These are phyloP conservation scores for Macrochelys suwanniensis DNA, from an alignment of 2,797 vertebrate genomes.

Conservation along the genomic window DNA sequence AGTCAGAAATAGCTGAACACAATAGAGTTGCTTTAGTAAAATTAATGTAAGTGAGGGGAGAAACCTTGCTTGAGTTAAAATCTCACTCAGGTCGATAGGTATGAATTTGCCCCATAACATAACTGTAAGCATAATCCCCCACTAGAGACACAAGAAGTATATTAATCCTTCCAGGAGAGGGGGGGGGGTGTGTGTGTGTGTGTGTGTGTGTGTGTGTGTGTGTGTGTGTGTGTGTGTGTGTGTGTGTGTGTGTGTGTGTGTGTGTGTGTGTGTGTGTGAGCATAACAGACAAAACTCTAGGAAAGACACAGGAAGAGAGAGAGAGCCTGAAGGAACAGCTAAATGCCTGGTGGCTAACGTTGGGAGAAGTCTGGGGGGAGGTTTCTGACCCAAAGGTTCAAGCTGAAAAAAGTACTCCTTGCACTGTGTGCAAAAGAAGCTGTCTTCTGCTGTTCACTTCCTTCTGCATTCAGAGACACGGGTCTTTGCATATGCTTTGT, in stretches of 20 bases:
- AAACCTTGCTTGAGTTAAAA: neutral
- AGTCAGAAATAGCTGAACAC: neutral
- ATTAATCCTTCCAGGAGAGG: too few species aligned
- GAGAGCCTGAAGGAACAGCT: too few species aligned
- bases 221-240: neutral
- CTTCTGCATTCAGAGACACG: neutral
- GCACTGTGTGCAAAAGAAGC: neutral
- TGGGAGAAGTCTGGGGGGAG: neutral
- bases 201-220: neutral
- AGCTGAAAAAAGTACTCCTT: neutral
- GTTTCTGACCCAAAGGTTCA: neutral
- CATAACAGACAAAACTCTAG: too few species aligned
- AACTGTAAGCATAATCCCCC: neutral
- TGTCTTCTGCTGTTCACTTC: neutral
- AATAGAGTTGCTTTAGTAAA: neutral
- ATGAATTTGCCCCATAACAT: neutral
- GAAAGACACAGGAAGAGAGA: too few species aligned
- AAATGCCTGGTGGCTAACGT: neutral
- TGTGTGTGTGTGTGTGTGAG: neutral
- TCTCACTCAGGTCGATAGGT: neutral
- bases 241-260: too few species aligned
- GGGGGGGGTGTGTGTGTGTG: too few species aligned
- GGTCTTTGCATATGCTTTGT: neutral
- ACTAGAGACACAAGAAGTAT: neutral
- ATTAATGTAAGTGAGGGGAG: neutral